phyloP scores from a whole-genome alignment of 1,140 invertebrate species.

The Theocolax elegans region DNA sequence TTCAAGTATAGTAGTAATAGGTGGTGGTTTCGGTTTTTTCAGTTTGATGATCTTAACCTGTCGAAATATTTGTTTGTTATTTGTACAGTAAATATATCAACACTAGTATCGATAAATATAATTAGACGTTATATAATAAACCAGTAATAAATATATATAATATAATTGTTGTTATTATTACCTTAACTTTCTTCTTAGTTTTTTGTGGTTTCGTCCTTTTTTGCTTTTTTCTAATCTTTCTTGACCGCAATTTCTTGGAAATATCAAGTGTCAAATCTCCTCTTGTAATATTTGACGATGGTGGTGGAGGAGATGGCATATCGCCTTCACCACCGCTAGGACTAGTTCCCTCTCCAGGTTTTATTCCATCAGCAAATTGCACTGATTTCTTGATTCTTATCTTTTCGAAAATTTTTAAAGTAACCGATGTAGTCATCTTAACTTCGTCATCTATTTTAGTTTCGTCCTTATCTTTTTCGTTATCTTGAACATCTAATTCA shows the following conservation, averaged over 20 bases:
- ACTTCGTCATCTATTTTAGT: constrained; percentile 42
- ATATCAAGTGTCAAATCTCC: constrained; percentile 47
- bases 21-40: constrained; percentile 60
- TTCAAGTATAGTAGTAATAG: constrained; percentile 59
- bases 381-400: constrained; percentile 66
- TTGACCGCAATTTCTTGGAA: constrained; percentile 67
- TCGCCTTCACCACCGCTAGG: constrained; percentile 73
- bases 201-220: constrained; percentile 62
- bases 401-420: constrained; percentile 33
- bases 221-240: constrained; percentile 65
- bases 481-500: constrained; percentile 43
- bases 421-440: background rate
- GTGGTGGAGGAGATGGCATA: constrained; percentile 73
- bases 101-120: background rate
- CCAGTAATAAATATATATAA: background rate
- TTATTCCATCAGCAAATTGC: constrained; percentile 74
- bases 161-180: constrained; percentile 41
- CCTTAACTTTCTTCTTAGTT: constrained; percentile 70
- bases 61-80: constrained; percentile 23
- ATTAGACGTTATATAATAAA: background rate
- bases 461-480: constrained; percentile 42
- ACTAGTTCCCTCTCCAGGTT: constrained; percentile 75
- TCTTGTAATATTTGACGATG: constrained; percentile 47
- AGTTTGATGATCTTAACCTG: constrained; percentile 62
- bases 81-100: background rate